phyloP scores from a whole-genome alignment of 1,140 invertebrate genomes.

The Oreohelix idahoensis region DNA sequence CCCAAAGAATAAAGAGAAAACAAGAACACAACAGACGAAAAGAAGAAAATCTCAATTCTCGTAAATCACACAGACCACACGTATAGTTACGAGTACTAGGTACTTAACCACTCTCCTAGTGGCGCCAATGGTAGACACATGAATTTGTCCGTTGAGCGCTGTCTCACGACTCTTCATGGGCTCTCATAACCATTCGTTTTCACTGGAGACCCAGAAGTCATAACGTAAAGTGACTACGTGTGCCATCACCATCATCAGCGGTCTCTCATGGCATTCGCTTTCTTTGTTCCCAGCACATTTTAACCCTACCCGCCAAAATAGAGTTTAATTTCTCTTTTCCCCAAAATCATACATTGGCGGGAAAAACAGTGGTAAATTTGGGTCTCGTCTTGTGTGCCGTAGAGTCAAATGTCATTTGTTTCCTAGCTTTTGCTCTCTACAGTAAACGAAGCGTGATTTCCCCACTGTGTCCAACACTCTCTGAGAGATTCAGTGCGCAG shows the following conservation, averaged over 20 bases:
- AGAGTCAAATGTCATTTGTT: conserved; percentile 25
- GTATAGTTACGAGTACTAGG: neutral
- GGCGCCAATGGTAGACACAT: neutral
- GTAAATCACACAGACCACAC: too few relatives aligned
- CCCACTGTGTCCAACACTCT: conserved; percentile 7
- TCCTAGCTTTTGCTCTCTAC: conserved; percentile 16
- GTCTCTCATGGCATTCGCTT: neutral
- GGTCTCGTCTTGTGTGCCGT: conserved; percentile 16
- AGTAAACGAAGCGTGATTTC: conserved; percentile 29
- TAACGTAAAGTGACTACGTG: neutral
- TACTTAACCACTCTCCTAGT: neutral
- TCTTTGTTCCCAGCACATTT: conserved; percentile 19
- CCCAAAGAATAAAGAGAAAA: too few relatives aligned
- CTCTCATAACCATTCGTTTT: neutral
- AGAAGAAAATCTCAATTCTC: too few relatives aligned
- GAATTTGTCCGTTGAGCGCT: neutral
- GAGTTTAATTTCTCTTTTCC: conserved; percentile 27
- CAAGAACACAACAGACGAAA: too few relatives aligned
- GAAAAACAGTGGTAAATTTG: neutral
- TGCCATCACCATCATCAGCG: neutral
- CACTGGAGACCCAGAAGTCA: neutral
- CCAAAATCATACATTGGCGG: neutral
- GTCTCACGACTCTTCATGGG: neutral
- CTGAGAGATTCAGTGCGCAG: conserved; percentile 21
- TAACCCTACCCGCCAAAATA: neutral